Conservation (phyloP, 2,888 invertebrate species). For the Brachypalpus laphriformis region DNA sequence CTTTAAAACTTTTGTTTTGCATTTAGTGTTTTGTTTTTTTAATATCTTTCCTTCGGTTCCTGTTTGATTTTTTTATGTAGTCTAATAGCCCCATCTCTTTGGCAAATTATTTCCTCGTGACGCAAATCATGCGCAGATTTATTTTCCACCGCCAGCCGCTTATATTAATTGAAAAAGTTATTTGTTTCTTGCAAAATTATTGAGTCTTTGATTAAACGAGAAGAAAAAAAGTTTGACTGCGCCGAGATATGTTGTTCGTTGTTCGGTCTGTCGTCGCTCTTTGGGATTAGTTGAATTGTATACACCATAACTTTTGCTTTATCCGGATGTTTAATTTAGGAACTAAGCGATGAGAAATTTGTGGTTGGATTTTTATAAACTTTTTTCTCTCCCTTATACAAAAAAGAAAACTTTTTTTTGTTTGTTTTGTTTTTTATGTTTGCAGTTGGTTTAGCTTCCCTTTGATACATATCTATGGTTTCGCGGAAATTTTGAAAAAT, state of each 20-base stretch:
- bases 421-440: slow-evolving; percentile 18
- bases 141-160: neutral
- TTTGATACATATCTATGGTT: neutral
- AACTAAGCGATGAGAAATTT: slow-evolving; percentile 40
- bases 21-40: neutral
- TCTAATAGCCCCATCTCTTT: slow-evolving; percentile 11
- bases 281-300: slow-evolving; percentile 15
- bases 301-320: slow-evolving; percentile 33
- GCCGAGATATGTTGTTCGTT: neutral
- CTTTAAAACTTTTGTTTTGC: neutral
- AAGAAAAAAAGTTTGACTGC: slow-evolving; percentile 5
- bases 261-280: slow-evolving; percentile 30
- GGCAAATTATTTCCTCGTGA: slow-evolving; percentile 26
- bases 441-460: neutral
- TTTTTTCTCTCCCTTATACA: neutral
- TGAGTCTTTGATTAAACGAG: slow-evolving; percentile 28
- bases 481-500: slow-evolving; percentile 1
- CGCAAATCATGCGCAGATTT: slow-evolving; percentile 20
- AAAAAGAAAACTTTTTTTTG: neutral
- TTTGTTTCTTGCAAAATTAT: slow-evolving; percentile 14
- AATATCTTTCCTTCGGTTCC: neutral
- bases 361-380: slow-evolving; percentile 33
- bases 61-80: neutral
- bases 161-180: slow-evolving; percentile 36
- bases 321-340: slow-evolving; percentile 53